Base-by-base conservation (phyloP, 2,888 invertebrate genomes). In the Stenodera caucasica region DNA sequence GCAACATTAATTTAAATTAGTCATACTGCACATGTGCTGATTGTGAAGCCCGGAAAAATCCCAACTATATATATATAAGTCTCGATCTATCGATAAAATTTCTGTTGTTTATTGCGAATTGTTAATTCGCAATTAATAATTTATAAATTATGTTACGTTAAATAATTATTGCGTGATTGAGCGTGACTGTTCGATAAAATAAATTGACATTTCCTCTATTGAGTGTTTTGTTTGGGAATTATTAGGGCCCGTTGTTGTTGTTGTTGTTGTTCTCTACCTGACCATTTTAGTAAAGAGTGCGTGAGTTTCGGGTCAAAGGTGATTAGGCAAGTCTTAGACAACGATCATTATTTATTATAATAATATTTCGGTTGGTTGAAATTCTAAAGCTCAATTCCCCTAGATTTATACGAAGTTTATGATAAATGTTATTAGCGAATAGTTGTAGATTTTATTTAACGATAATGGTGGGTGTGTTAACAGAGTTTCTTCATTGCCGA, bases 1-100 rank as follows among this genome's bases (percentile, higher is more conserved):
- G 49, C 30, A 52, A 57, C 65, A 65, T 65, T 58, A 61, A 65
- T 65, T 65, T 61, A 57, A 63, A 65, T 65, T 65, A 55, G 62
- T 55, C 49, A 35, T 52, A 53, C 58, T 60, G 23, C 60, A 57
- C 60, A 60, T 57, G 54, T 58, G 58, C 49, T 50, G 52, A 57
- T 53, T 52, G 33, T 15, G 29, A 45, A 35, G 29, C n/a, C 8
- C n/a, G n/a, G n/a, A n/a, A n/a, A n/a, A n/a, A n/a, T n/a, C n/a
- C n/a, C n/a, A n/a, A n/a, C n/a, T n/a, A n/a, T n/a, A n/a, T n/a
- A n/a, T n/a, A n/a, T n/a, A n/a, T n/a, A n/a, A n/a, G n/a, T n/a
- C n/a, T n/a, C n/a, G n/a, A n/a, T n/a, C n/a, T n/a, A n/a, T n/a
- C n/a, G n/a, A n/a, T n/a, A n/a, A n/a, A n/a, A n/a, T n/a, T n/a